Evolutionary conservation across 2,888 invertebrate genomes (phyloP).

Genomic region (Thera britannica): DNA sequence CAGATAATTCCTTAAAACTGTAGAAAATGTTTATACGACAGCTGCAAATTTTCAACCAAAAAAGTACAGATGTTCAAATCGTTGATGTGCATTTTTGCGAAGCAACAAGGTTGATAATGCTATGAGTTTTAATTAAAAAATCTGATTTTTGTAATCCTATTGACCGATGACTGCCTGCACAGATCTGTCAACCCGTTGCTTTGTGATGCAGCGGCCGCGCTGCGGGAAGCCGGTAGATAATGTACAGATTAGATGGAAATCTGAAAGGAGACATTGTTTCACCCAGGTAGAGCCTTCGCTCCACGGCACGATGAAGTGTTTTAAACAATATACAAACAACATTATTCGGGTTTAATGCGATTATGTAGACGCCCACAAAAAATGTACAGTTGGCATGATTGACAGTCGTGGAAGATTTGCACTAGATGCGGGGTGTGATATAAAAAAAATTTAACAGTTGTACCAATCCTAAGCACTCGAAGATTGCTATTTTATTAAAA

Average conservation of each 20-base stretch:
- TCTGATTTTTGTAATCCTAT: slow-evolving; percentile 76
- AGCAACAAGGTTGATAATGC: slow-evolving; percentile 58
- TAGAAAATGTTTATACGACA: slow-evolving; percentile 56
- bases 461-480: too few relatives aligned
- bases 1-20: slow-evolving; percentile 69
- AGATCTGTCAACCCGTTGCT: slow-evolving; percentile 84
- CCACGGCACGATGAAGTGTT: slow-evolving; percentile 63
- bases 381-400: slow-evolving; percentile 59
- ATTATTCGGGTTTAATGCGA: slow-evolving; percentile 76
- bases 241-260: slow-evolving; percentile 81
- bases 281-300: slow-evolving; percentile 68
- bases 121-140: slow-evolving; percentile 54
- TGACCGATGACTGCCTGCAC: slow-evolving; percentile 70
- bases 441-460: neutral
- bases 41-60: slow-evolving; percentile 59
- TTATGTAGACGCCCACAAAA: slow-evolving; percentile 62
- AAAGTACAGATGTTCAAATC: slow-evolving; percentile 50
- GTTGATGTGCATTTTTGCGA: slow-evolving; percentile 33
- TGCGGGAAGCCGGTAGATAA: slow-evolving; percentile 75
- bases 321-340: slow-evolving; percentile 80
- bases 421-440: slow-evolving; percentile 54
- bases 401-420: slow-evolving; percentile 53
- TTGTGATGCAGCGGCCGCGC: slow-evolving; percentile 77
- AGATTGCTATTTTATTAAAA: too few relatives aligned
- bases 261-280: slow-evolving; percentile 79